Conservation (phyloP, 2,797 vertebrate species). For the Rhynchotus rufescens region DNA sequence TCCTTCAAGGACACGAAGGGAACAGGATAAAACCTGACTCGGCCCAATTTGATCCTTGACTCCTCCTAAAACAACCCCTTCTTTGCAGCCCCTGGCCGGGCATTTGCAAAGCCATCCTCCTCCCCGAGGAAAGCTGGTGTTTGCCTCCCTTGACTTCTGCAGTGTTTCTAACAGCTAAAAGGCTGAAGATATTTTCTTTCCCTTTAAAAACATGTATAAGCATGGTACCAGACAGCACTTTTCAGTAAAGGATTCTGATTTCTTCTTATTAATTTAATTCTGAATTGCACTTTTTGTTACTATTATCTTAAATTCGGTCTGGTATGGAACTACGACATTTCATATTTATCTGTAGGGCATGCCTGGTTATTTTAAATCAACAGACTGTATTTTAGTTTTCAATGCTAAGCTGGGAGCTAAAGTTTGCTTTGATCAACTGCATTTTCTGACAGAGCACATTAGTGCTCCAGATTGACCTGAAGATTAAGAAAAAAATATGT, state of each 20-base stretch:
- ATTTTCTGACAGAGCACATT: slow-evolving; percentile 1
- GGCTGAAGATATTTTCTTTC: background rate
- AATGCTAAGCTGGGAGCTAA: background rate
- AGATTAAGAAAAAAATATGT: background rate
- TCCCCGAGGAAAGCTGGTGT: accelerated
- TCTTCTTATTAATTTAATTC: background rate
- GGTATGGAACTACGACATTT: slow-evolving; percentile 22
- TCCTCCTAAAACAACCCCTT: slow-evolving; percentile 15
- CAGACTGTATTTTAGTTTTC: background rate
- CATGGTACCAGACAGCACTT: background rate
- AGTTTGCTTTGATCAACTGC: background rate
- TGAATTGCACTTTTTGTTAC: background rate
- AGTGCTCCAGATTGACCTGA: background rate
- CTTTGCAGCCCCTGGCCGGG: background rate
- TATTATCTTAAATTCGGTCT: background rate
- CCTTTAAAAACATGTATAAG: background rate
- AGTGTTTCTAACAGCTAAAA: background rate
- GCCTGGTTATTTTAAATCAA: slow-evolving; percentile 38
- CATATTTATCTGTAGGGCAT: background rate
- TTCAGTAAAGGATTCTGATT: background rate
- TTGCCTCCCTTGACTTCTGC: background rate
- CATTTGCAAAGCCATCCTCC: background rate
- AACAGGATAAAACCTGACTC: background rate
- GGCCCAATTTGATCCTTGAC: background rate
- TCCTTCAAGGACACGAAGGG: too few species aligned